A percentile compares a stretch with the other conserved stretches of the same genome.
These are phyloP conservation scores for Apotomis turbidana DNA, from an alignment of 2,888 invertebrate species.

Conservation along the genomic window DNA sequence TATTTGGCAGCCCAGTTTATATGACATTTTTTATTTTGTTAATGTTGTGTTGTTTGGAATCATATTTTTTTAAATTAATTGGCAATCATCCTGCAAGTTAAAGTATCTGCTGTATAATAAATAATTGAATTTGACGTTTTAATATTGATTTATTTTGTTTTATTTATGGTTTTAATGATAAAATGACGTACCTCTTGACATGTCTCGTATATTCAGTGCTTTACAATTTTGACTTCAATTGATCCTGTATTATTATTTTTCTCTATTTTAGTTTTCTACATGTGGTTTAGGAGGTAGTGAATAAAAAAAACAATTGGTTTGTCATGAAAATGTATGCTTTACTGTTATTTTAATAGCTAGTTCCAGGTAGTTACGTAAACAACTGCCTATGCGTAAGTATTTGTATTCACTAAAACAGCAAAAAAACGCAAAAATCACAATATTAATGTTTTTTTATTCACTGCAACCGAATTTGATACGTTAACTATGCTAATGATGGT, in stretches of 20 bases:
- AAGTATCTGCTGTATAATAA: neutral
- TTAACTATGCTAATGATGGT: constrained; percentile 40
- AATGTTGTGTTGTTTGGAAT: constrained; percentile 7
- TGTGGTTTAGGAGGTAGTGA: too few relatives aligned
- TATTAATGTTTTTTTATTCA: too few relatives aligned
- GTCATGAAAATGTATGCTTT: too few relatives aligned
- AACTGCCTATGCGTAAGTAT: too few relatives aligned
- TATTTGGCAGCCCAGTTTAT: constrained; percentile 16
- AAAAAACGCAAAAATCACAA: too few relatives aligned
- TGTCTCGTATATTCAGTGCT: constrained; percentile 12
- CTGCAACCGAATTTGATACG: constrained; percentile 6
- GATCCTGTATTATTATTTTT: constrained; percentile 24
- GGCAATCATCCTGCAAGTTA: neutral
- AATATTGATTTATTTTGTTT: constrained; percentile 2
- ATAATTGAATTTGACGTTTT: constrained; percentile 5
- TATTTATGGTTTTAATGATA: constrained; percentile 1
- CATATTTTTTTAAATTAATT: constrained; percentile 1
- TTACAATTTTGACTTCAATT: constrained; percentile 16
- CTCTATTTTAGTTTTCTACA: constrained; percentile 12
- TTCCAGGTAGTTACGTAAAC: too few relatives aligned
- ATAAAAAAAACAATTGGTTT: too few relatives aligned
- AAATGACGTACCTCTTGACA: constrained; percentile 3
- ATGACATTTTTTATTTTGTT: neutral
- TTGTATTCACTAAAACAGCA: too few relatives aligned
- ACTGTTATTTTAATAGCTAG: too few relatives aligned